Evolutionary conservation across 2,113 vertebrate species (phyloP), one percentile per base, ranked within the genome.

Genomic region (Rhinoderma darwinii): DNA sequence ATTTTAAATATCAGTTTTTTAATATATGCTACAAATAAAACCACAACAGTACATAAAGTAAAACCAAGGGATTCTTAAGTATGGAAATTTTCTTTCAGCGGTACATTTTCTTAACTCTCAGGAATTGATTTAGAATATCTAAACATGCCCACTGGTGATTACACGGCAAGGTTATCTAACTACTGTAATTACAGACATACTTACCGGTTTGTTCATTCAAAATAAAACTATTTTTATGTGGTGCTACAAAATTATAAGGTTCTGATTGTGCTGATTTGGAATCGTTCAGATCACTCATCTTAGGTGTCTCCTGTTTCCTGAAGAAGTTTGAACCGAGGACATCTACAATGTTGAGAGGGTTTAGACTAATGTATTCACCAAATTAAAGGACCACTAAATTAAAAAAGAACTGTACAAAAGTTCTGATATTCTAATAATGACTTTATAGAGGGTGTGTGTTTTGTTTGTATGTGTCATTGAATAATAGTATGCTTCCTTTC

Each of bases 221-320:
- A 59, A 82, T 59, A 82, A 74, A 87, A 82, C 47, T 80, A 74
- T 87, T 87, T 87, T 73, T 27, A 43, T 73, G 70, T 73, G 41
- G 66, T 27, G 61, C 77, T 87, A 74, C 77, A 87, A 59, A 86
- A 73, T 87, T 86, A 86, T 87, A 87, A 80, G 66, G 78, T 74
- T 82, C 85, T 87, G 85, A 82, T 87, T 87, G 50, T 74, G 39
- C 66, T 81, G 85, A 81, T 74, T 86, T 80, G 25, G 44, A 72
- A 39, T 86, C 75, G 32, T n/a, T 50, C 56, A 56, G 84, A 70
- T 35, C 68, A 43, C 78, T 87, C 15, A 56, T n/a, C 35, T 32
- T 11, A 27, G 44, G 44, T 30, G 50, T 78, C 47, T 80, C 41
- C 32, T 39, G 37, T 35, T 61, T 41, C 20, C 54, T 61, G 51